Evolutionary conservation across 2,888 invertebrate species (phyloP).

Genomic region (Sphecodes monilicornis): DNA sequence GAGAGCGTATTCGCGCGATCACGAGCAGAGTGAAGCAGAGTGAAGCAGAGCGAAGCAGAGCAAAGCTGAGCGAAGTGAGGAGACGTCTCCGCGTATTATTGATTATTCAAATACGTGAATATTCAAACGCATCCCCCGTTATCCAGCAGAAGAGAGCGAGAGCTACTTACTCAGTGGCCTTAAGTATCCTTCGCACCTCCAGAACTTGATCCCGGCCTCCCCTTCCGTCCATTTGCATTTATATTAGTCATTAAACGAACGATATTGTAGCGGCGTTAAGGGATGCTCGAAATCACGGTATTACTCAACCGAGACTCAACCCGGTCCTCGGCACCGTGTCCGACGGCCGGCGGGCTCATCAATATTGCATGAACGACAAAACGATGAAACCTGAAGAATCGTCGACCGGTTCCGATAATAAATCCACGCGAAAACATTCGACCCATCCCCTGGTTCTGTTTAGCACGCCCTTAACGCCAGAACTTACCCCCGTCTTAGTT

Average conservation of each 20-base stretch:
- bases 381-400: conserved; percentile 31
- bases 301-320: background rate
- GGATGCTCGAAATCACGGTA: conserved; percentile 31
- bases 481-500: background rate
- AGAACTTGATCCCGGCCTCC: conserved; percentile 18
- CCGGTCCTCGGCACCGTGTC: background rate
- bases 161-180: conserved; percentile 28
- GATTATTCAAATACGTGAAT: conserved; percentile 57
- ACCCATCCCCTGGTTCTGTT: background rate
- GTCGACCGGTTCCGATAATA: conserved; percentile 30
- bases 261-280: conserved; percentile 50
- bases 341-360: conserved; percentile 16
- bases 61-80: background rate
- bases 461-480: background rate
- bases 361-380: conserved; percentile 40
- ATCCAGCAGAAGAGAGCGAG: background rate
- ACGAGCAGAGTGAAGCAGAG: background rate
- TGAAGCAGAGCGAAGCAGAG: background rate
- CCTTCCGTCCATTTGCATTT: conserved; percentile 55
- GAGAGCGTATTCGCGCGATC: background rate
- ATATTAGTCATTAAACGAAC: conserved; percentile 54
- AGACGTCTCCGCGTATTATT: conserved; percentile 36
- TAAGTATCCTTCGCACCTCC: conserved; percentile 29
- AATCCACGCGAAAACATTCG: conserved; percentile 23
- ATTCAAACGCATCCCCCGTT: conserved; percentile 44